These are phyloP conservation scores for Lepidurus arcticus DNA, from an alignment of 1,140 invertebrate species.

Conservation along the genomic window DNA sequence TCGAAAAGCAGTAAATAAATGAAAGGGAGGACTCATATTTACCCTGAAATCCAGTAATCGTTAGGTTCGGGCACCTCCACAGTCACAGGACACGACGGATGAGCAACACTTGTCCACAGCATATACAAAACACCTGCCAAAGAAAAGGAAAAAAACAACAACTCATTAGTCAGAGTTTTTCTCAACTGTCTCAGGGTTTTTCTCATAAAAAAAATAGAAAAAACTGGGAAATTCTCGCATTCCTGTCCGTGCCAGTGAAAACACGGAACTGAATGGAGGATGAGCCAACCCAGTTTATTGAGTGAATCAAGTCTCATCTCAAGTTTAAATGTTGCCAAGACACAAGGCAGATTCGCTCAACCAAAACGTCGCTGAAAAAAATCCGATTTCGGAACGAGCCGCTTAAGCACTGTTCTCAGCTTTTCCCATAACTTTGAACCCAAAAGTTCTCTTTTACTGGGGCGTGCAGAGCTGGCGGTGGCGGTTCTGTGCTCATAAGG, in stretches of 20 bases:
- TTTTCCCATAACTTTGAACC: background rate
- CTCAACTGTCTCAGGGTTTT: background rate
- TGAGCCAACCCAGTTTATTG: background rate
- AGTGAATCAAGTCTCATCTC: background rate
- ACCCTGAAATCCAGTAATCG: background rate
- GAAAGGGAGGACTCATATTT: background rate
- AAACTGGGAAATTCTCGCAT: background rate
- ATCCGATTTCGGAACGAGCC: background rate
- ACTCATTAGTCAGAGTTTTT: background rate
- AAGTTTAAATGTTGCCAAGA: conserved; percentile 2
- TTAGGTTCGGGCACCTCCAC: background rate
- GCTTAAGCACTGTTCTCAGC: conserved; percentile 7
- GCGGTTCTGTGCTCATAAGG: conserved; percentile 1
- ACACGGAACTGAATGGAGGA: background rate
- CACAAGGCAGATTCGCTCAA: background rate
- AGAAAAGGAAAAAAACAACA: background rate
- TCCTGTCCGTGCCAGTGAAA: background rate
- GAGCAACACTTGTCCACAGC: background rate
- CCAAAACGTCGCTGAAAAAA: background rate
- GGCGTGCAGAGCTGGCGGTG: background rate
- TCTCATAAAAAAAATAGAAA: background rate
- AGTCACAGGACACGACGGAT: background rate
- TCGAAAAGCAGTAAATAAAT: background rate
- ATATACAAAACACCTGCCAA: background rate
- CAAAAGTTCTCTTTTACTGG: background rate